These are phyloP conservation scores for Polydrusus pterygomalis DNA, from an alignment of 2,888 invertebrate species.

Conservation along the genomic window DNA sequence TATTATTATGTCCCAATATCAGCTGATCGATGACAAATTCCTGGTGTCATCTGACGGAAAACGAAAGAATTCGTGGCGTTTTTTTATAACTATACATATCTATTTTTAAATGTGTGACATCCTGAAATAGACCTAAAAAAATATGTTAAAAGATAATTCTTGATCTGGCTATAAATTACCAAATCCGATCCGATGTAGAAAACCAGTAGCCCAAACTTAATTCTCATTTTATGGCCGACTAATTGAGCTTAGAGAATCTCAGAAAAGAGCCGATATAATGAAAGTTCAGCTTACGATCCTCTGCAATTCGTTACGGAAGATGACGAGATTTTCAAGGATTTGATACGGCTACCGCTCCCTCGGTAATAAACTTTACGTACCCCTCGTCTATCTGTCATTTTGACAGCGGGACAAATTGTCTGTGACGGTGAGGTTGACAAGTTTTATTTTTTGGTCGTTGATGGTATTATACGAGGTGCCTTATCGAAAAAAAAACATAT, in stretches of 20 bases:
- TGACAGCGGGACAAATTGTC: constrained; percentile 51
- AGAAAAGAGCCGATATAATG: neutral
- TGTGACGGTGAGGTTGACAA: constrained; percentile 6
- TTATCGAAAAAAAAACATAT: neutral
- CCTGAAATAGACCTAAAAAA: neutral
- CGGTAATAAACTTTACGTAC: constrained; percentile 44
- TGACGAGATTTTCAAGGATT: constrained; percentile 43
- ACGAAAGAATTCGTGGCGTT: too few relatives aligned
- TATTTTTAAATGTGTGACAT: too few relatives aligned
- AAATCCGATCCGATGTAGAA: neutral
- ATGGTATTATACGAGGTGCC: neutral
- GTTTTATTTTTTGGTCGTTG: neutral
- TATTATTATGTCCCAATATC: too few relatives aligned
- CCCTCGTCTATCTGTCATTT: constrained; percentile 49
- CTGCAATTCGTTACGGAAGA: constrained; percentile 39
- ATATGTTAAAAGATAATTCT: neutral
- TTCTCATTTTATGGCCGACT: constrained; percentile 35
- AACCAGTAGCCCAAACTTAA: constrained; percentile 37
- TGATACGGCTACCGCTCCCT: constrained; percentile 29
- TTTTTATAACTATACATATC: too few relatives aligned
- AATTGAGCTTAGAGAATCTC: constrained; percentile 37
- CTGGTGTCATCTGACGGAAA: too few relatives aligned
- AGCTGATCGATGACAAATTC: too few relatives aligned
- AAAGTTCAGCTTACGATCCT: constrained; percentile 22
- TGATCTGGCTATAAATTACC: neutral